Evolutionary conservation across 2,797 vertebrate species (phyloP), one percentile per base, ranked within the genome.

Genomic region (Gouania willdenowi): DNA sequence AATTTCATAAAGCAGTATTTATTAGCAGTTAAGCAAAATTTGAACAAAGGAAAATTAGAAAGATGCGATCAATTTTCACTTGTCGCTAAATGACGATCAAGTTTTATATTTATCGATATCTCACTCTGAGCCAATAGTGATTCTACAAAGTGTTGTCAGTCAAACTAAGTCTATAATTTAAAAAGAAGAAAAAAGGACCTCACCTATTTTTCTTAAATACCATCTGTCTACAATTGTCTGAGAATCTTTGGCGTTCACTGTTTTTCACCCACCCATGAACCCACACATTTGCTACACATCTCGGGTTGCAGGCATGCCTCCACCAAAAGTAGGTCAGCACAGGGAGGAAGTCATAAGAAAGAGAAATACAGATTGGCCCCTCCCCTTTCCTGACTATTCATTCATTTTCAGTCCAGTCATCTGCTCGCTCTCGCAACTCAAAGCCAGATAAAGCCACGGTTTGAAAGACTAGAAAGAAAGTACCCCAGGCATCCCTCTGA

Each of bases 321-420:
- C 82, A 82, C 71, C 70, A 76, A 74, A 85, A 85, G 68, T 87
- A 84, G 82, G 84, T 86, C 85, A 82, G 44, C 51, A 30, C 60
- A 41, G 41, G 60, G 45, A 68, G 72, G 75, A 80, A 77, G 71
- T 63, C 8, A 23, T 33, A 51, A 41, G 11, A 26, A 53, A 40
- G 33, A 41, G 31, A 38, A 71, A 62, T 66, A 38, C 1, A 59
- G 70, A 57, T 36, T 62, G 56, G 51, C 60, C 18, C 69, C 77
- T 77, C 70, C 59, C 55, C 42, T 58, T 69, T 75, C 53, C 59
- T 56, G 23, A 42, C 70, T 48, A 47, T 48, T 67, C 49, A 58
- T 72, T 44, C 54, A 40, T 75, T 60, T 61, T 79, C 39, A 44
- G n/a, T 19, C 34, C 52, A 66, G 49, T 75, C 50, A 45, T 68